Percentiles rank a stretch among this genome's conserved stretches.
phyloP scores from a whole-genome alignment of 1,140 invertebrate species.

The Drosophila guanche region DNA sequence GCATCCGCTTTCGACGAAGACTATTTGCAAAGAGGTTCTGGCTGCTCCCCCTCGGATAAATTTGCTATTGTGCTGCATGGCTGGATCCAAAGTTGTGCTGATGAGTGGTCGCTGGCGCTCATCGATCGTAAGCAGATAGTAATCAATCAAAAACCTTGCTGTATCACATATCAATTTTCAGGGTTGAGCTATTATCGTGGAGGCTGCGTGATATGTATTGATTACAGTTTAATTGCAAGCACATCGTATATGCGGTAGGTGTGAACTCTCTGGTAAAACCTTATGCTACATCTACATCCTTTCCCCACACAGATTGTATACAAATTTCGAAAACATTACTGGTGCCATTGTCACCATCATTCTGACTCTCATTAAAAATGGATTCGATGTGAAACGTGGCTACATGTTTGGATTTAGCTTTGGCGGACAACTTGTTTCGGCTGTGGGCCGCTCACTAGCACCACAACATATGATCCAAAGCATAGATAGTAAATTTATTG shows the following conservation, averaged over 20 bases:
- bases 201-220: slow-evolving; percentile 80
- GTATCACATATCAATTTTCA: slow-evolving; percentile 34
- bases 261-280: not conserved
- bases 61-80: slow-evolving; percentile 78
- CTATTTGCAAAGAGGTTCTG: slow-evolving; percentile 45
- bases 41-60: slow-evolving; percentile 60
- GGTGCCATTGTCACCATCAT: slow-evolving; percentile 58
- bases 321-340: slow-evolving; percentile 60
- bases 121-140: slow-evolving; percentile 64
- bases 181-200: slow-evolving; percentile 73
- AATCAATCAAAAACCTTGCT: not conserved
- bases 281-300: not conserved
- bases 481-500: slow-evolving; percentile 56
- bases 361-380: slow-evolving; percentile 49
- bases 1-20: slow-evolving; percentile 29
- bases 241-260: slow-evolving; percentile 64
- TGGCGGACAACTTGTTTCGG: slow-evolving; percentile 73
- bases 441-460: slow-evolving; percentile 60
- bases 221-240: slow-evolving; percentile 66
- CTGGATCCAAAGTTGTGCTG: slow-evolving; percentile 76
- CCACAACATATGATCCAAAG: slow-evolving; percentile 51
- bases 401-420: slow-evolving; percentile 83
- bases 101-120: slow-evolving; percentile 67
- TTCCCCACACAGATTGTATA: slow-evolving; percentile 43
- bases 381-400: slow-evolving; percentile 62